Conservation (phyloP, 2,797 vertebrate genomes). For the Scleropages formosus region DNA sequence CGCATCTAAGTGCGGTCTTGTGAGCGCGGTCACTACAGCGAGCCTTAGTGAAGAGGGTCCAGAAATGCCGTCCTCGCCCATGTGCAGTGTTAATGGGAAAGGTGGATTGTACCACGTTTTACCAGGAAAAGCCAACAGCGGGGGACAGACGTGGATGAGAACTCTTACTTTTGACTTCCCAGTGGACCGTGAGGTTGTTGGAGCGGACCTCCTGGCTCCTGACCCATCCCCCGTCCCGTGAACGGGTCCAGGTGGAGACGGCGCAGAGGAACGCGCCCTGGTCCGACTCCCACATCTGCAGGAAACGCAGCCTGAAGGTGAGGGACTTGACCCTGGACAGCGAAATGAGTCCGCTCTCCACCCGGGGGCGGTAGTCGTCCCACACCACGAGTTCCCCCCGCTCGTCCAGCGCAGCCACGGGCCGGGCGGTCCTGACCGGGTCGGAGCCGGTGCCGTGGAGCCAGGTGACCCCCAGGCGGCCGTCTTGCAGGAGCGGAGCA, state of each 20-base stretch:
- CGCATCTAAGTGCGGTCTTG: too few relatives aligned
- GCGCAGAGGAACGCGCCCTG: slow-evolving; percentile 66
- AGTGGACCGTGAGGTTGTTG: slow-evolving; percentile 48
- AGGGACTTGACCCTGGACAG: slow-evolving; percentile 59
- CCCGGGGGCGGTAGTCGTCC: slow-evolving; percentile 57
- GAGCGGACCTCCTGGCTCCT: slow-evolving; percentile 54
- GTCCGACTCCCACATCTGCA: slow-evolving; percentile 71
- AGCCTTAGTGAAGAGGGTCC: too few relatives aligned
- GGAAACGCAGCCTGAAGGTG: slow-evolving; percentile 71
- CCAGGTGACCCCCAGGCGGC: slow-evolving; percentile 70
- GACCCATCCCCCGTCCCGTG: slow-evolving; percentile 46
- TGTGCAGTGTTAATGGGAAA: too few relatives aligned
- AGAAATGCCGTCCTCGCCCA: too few relatives aligned
- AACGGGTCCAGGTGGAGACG: slow-evolving; percentile 56
- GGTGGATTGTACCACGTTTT: too few relatives aligned
- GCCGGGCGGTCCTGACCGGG: slow-evolving; percentile 23
- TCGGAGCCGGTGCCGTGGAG: slow-evolving; percentile 53
- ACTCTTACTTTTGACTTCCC: slow-evolving; percentile 63
- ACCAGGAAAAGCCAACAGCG: too few relatives aligned
- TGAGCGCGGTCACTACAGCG: too few relatives aligned
- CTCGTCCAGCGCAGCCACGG: slow-evolving; percentile 62
- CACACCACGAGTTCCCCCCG: slow-evolving; percentile 66
- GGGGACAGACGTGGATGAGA: not conserved
- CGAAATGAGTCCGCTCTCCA: slow-evolving; percentile 68
- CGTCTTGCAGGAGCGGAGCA: slow-evolving; percentile 28